Conservation (phyloP, 1,140 invertebrate species). For the Macrotrachela quadricornifera region DNA sequence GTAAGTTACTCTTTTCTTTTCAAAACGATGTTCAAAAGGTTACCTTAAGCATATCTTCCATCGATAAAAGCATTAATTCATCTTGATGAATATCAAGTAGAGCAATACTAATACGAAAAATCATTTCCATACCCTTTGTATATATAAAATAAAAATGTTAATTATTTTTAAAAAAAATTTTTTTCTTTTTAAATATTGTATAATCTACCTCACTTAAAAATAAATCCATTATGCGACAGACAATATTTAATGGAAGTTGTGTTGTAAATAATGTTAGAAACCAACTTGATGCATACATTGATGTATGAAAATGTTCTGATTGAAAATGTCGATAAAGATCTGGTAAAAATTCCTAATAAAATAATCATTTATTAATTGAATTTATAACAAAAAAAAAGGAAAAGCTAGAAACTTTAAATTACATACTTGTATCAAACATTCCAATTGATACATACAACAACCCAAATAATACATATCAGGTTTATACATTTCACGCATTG, state of each 20-base stretch:
- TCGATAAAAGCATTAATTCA: constrained; percentile 72
- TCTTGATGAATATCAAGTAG: constrained; percentile 73
- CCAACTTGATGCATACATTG: constrained; percentile 2
- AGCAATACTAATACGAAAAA: constrained; percentile 88
- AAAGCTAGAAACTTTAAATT: too few species aligned
- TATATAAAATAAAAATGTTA: background rate
- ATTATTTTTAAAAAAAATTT: background rate
- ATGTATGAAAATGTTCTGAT: background rate
- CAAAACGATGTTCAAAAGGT: constrained; percentile 3
- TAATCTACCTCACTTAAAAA: constrained; percentile 61
- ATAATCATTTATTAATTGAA: background rate
- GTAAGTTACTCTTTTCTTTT: too few species aligned
- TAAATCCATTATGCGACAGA: constrained; percentile 80
- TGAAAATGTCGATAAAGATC: constrained; percentile 55
- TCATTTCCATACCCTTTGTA: constrained; percentile 65
- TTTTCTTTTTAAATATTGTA: constrained; percentile 44
- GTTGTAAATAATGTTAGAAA: constrained; percentile 22
- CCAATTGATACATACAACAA: constrained; percentile 92
- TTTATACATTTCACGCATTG: constrained; percentile 93
- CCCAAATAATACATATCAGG: constrained; percentile 93
- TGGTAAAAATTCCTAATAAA: constrained; percentile 57
- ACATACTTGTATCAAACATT: constrained; percentile 61
- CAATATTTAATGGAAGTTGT: constrained; percentile 61
- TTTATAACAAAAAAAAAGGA: too few species aligned
- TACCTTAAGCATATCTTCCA: constrained; percentile 95